A percentile compares a stretch with the other conserved stretches of the same genome.
These are phyloP conservation scores for Andricus quercusramuli DNA, from an alignment of 2,888 invertebrate genomes.

Conservation along the genomic window DNA sequence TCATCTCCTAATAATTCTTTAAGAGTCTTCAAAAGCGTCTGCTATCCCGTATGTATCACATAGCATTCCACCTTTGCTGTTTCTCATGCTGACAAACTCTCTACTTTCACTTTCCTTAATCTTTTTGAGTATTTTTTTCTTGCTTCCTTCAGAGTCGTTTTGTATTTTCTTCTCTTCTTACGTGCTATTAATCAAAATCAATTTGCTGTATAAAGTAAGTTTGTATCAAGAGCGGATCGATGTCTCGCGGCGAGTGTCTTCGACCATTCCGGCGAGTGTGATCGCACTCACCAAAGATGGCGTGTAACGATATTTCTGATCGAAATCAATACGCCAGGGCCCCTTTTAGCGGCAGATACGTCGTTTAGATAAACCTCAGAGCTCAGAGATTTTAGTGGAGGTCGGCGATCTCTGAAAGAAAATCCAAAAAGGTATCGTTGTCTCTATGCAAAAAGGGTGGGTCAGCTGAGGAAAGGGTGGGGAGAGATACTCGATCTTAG, in stretches of 20 bases:
- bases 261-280: conserved; percentile 39
- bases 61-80: too few species aligned
- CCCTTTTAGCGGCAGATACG: conserved; percentile 58
- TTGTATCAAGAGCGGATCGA: conserved; percentile 10
- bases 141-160: too few species aligned
- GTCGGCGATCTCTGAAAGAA: conserved; percentile 45
- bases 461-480: not conserved
- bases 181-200: conserved; percentile 11
- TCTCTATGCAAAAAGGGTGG: conserved; percentile 35
- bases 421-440: conserved; percentile 35
- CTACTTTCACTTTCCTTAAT: too few species aligned
- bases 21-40: too few species aligned
- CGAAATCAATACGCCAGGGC: conserved; percentile 55
- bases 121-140: too few species aligned
- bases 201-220: not conserved
- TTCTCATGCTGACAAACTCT: too few species aligned
- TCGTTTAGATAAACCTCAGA: conserved; percentile 23
- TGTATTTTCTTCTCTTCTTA: too few species aligned
- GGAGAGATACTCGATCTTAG: conserved; percentile 26
- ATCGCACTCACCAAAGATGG: conserved; percentile 46
- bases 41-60: too few species aligned
- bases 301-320: conserved; percentile 48
- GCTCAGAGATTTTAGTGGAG: conserved; percentile 29
- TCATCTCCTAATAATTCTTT: too few species aligned
- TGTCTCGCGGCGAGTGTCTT: conserved; percentile 31